Evolutionary conservation across 2,888 invertebrate species (phyloP), one percentile per base, ranked within the genome.

Genomic region (Ferrisia virgata): DNA sequence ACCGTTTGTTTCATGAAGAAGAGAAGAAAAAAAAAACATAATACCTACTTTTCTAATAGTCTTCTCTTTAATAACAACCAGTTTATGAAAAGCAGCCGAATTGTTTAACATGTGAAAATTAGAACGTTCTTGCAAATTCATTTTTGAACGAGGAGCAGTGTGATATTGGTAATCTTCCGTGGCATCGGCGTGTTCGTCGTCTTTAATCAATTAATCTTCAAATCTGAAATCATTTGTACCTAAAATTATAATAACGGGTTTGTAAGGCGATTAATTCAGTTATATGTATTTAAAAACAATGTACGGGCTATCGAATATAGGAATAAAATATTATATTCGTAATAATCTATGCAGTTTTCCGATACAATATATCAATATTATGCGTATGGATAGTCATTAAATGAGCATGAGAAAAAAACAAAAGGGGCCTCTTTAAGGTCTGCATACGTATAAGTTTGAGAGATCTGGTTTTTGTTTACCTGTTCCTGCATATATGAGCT

Each of bases 401-500:
- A 40, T 40, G 15, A 47, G 47, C 5, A 47, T 18, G 18, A 76
- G 39, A 39, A 79, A 79, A 40, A 79, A 79, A 79, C 47, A 79
- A 28, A 40, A 43, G 79, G 43, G 79, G 79, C 79, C 79, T 43
- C 28, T 79, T 79, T 79, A 43, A 79, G 79, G 79, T 40, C 79
- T 79, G 79, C 79, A 25, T 22, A 39, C 18, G n/a, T 79, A 4
- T 43, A 43, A 47, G 47, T 43, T 79, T 40, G n/a, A 79, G 8
- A 47, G 47, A 79, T 40, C 79, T 79, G 40, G 79, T 80, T 80
- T 79, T 80, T 53, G 80, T 80, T 47, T 80, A 47, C 53, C 40
- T 33, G 31, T 53, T 80, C 28, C 80, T 79, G 40, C 79, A 79
- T 43, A 43, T 79, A 47, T 43, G 79, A 53, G 28, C 80, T 31